phyloP scores from a whole-genome alignment of 2,888 invertebrate species.

The Ophion ventricosus region DNA sequence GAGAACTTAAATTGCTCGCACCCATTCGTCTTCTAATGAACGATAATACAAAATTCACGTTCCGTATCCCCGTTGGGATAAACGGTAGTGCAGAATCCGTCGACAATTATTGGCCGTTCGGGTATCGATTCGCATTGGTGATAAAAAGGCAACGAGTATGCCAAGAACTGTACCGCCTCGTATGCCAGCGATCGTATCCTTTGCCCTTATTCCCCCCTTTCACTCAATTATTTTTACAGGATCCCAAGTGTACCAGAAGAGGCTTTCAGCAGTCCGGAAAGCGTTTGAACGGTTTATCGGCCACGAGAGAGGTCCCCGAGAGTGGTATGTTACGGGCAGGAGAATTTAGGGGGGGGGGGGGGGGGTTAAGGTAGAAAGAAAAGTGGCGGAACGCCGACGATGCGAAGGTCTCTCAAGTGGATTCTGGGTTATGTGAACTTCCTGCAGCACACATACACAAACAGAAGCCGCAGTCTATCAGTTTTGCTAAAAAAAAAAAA shows the following conservation, averaged over 20 bases:
- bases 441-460: neutral
- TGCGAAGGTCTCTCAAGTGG: constrained; percentile 41
- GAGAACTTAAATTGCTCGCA: neutral
- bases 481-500: constrained; percentile 16
- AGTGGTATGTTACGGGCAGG: constrained; percentile 26
- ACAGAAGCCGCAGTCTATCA: neutral
- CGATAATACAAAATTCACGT: constrained; percentile 21
- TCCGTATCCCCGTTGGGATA: neutral
- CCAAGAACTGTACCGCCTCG: neutral
- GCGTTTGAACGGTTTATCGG: constrained; percentile 69
- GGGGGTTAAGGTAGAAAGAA: constrained; percentile 26
- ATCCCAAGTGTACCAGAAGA: constrained; percentile 57
- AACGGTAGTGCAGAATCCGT: neutral
- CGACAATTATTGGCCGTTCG: neutral
- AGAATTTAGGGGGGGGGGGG: neutral
- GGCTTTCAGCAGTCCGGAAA: constrained; percentile 70
- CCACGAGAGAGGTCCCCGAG: constrained; percentile 45
- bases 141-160: neutral
- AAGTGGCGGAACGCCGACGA: constrained; percentile 48
- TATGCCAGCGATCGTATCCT: constrained; percentile 10
- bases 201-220: constrained; percentile 48
- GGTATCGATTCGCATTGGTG: neutral
- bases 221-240: constrained; percentile 70
- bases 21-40: neutral
- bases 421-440: constrained; percentile 46